phyloP scores from a whole-genome alignment of 1,140 invertebrate genomes.

The Bradynema listronoti region DNA sequence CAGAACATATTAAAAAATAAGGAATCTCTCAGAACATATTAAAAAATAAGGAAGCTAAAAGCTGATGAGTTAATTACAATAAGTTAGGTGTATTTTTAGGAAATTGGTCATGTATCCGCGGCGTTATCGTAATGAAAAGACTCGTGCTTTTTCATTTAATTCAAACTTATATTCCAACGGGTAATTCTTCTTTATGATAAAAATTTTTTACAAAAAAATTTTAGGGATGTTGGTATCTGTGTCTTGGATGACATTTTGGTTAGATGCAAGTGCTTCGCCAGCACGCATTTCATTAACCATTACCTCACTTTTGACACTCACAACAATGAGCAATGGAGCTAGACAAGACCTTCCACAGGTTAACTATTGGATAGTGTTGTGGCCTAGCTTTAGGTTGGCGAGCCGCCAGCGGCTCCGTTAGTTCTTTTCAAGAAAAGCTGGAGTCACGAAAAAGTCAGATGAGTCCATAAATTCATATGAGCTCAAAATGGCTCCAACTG shows the following conservation, averaged over 20 bases:
- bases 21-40: too few relatives aligned
- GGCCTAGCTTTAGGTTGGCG: background rate
- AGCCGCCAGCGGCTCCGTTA: too few relatives aligned
- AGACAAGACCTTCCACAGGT: constrained; percentile 56
- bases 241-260: constrained; percentile 58
- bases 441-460: too few relatives aligned
- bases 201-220: too few relatives aligned
- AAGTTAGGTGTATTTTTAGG: constrained; percentile 24
- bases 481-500: too few relatives aligned
- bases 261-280: constrained; percentile 54
- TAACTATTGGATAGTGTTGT: background rate
- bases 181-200: too few relatives aligned
- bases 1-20: too few relatives aligned
- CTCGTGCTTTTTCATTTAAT: constrained; percentile 55
- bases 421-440: too few relatives aligned
- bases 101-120: constrained; percentile 51
- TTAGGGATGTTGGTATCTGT: constrained; percentile 52
- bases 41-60: too few relatives aligned
- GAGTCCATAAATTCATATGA: too few relatives aligned
- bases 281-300: constrained; percentile 55
- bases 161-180: constrained; percentile 55
- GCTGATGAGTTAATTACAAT: too few relatives aligned
- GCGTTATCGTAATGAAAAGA: constrained; percentile 52
- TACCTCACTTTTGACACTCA: constrained; percentile 50
- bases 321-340: constrained; percentile 57